Evolutionary conservation across 2,888 invertebrate species (phyloP), one percentile per base, ranked within the genome.

Genomic region (Luffia ferchaultella): DNA sequence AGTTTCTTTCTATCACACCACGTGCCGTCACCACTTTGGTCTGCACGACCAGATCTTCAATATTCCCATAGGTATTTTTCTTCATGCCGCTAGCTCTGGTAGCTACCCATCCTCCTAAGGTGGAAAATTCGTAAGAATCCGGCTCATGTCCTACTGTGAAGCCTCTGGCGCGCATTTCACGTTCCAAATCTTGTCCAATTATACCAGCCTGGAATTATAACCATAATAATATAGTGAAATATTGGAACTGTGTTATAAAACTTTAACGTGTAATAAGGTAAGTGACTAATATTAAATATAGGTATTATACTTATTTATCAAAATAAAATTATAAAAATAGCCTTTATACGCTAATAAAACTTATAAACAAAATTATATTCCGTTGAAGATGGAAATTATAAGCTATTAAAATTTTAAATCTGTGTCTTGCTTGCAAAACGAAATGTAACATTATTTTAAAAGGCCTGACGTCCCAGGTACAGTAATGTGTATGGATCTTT

Each of bases 21-120:
- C 84, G 82, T 0, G 93, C 88, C 0, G 95, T 95, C 0, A 95
- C 93, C 88, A 96, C 92, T 74, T 91, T 92, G 0, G 95, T 90
- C 61, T 96, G 93, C 1, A 98, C 92, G 12, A 98, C 78, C 47
- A 98, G 84, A 68, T 98, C 98, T 73, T 98, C 98, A 54, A 98
- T 98, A 67, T 98, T 98, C 0, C 98, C 98, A 60, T 98, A 99
- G 0, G 93, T 90, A 71, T 99, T 99, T 75, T 98, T 99, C 85
- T 98, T 99, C 98, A 98, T 98, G 50, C 99, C 98, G n/a, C 96
- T 96, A 0, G 97, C 97, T 48, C 97, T 79, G 0, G 97, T 97
- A 1, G 97, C 96, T 45, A 97, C 95, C 98, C 99, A 99, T 1
- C 98, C 98, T 2, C 98, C 98, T 1, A 99, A 86, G 15, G 95